A percentile compares a stretch with the other conserved stretches of the same genome.
Evolutionary conservation across 2,888 invertebrate species (phyloP).

Genomic region (Sylvicola fuscatus): DNA sequence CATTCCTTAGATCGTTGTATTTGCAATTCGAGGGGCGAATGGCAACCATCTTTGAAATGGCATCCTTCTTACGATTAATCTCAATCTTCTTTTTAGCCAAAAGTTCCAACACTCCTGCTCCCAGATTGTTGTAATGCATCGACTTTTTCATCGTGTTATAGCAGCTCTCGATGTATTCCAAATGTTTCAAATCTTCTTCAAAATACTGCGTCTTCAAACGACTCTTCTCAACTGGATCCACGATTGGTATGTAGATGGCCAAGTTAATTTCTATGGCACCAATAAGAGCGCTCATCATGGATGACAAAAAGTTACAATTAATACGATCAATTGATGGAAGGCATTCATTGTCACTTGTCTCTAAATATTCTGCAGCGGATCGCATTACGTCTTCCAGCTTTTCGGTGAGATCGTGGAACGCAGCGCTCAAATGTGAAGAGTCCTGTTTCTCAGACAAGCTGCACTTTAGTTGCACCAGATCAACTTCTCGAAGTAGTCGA

Average conservation of each 20-base stretch:
- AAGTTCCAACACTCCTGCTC: conserved; percentile 14
- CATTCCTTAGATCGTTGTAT: conserved; percentile 18
- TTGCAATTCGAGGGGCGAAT: conserved; percentile 18
- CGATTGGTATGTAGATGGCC: conserved; percentile 40
- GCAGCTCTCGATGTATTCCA: conserved; percentile 31
- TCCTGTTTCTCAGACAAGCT: too few species aligned
- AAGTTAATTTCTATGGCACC: conserved; percentile 35
- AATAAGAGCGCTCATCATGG: conserved; percentile 14
- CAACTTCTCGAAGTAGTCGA: conserved; percentile 15
- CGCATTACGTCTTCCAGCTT: too few species aligned
- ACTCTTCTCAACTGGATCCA: conserved; percentile 71
- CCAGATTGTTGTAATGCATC: conserved; percentile 20
- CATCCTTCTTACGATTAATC: conserved; percentile 7
- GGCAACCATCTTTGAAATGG: conserved; percentile 18
- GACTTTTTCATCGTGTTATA: conserved; percentile 28
- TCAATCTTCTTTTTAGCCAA: conserved; percentile 10
- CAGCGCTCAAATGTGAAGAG: too few species aligned
- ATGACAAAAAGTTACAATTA: conserved; percentile 6
- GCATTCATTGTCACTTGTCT: too few species aligned
- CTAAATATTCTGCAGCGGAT: too few species aligned
- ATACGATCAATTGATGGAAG: too few species aligned
- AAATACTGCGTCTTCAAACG: conserved; percentile 48
- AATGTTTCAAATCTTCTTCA: conserved; percentile 41
- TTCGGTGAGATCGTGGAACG: too few species aligned
- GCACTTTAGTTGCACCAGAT: conserved; percentile 10